Percentiles rank a stretch among this genome's conserved stretches.
These are phyloP conservation scores for Unio pictorum DNA, from an alignment of 2,888 invertebrate genomes.

Conservation along the genomic window DNA sequence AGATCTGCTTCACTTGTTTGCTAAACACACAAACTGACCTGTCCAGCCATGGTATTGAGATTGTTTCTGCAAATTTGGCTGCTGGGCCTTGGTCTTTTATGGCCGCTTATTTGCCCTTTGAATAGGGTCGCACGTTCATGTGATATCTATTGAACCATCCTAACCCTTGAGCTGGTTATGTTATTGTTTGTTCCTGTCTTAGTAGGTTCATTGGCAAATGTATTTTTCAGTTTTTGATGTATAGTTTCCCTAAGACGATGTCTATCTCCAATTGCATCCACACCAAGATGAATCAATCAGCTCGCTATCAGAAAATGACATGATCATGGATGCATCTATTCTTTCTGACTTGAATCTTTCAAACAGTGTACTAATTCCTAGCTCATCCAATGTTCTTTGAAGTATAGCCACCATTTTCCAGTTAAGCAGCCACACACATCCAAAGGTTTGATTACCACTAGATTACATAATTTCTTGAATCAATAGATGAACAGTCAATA, in stretches of 20 bases:
- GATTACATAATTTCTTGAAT: no score
- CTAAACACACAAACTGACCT: conserved; percentile 2
- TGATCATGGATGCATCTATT: conserved; percentile 2
- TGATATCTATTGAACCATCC: no score
- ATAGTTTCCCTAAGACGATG: neutral
- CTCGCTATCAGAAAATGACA: neutral
- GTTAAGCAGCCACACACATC: no score
- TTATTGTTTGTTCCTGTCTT: neutral
- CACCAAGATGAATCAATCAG: neutral
- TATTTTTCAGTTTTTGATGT: neutral
- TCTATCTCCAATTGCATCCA: conserved; percentile 3
- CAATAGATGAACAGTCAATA: no score
- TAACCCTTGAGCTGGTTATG: no score
- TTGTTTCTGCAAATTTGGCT: neutral
- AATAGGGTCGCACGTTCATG: no score
- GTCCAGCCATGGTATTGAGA: conserved; percentile 1
- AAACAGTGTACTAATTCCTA: neutral
- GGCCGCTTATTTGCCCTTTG: no score
- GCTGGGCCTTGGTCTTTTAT: no score
- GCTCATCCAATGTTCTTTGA: neutral
- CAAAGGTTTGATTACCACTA: no score
- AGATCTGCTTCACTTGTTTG: neutral
- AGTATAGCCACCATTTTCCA: conserved; percentile 1
- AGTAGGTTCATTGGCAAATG: neutral
- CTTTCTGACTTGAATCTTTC: neutral